A percentile compares a stretch with the other conserved stretches of the same genome.
phyloP scores from a whole-genome alignment of 2,113 vertebrate genomes.

The Notechis scutatus region DNA sequence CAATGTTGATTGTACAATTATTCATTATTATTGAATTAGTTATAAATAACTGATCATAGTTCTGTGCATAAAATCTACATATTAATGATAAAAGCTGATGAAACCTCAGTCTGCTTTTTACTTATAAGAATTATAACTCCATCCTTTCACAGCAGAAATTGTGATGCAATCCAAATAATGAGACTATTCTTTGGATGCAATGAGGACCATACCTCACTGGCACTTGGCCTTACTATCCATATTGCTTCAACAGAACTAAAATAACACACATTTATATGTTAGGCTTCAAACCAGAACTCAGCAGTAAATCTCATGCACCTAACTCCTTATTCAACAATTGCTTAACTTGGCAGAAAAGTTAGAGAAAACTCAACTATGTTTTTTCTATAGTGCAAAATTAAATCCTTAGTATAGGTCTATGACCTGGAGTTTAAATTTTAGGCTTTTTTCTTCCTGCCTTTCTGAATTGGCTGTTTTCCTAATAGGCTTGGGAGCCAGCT shows the following conservation, averaged over 20 bases:
- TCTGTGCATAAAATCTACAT: background rate
- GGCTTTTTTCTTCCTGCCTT: background rate
- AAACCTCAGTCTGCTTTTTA: background rate
- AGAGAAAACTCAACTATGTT: background rate
- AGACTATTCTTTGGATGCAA: background rate
- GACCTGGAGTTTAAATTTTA: background rate
- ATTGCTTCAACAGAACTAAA: background rate
- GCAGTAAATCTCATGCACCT: background rate
- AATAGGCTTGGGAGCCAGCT: background rate
- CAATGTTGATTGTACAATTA: background rate
- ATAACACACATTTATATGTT: background rate
- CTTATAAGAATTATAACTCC: background rate
- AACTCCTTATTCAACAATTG: background rate
- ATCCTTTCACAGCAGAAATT: background rate
- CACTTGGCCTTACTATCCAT: background rate
- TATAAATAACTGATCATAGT: slow-evolving; percentile 23
- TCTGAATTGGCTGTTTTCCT: background rate
- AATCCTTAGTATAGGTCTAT: background rate
- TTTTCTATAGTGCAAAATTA: background rate
- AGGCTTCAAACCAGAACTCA: background rate
- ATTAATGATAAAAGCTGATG: background rate
- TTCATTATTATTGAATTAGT: slow-evolving; percentile 6
- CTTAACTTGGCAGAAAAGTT: background rate
- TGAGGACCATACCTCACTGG: background rate
- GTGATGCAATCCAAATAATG: background rate